Evolutionary conservation across 2,888 invertebrate genomes (phyloP).

Genomic region (Drosophila nigricruria): DNA sequence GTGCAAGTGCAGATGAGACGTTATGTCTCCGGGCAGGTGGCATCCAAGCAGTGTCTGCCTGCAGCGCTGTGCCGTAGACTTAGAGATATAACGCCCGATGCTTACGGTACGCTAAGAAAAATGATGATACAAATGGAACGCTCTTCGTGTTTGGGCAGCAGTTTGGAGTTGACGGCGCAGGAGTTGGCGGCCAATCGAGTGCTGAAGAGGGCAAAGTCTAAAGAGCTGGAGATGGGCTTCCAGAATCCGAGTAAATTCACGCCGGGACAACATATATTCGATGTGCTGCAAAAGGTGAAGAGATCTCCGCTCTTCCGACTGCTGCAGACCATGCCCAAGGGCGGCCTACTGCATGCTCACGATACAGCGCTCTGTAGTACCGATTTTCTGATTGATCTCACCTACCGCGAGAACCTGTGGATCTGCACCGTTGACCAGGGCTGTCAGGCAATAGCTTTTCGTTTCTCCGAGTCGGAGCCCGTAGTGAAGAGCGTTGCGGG

Average conservation of each 20-base stretch:
- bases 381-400: conserved; percentile 88
- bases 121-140: conserved; percentile 86
- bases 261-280: conserved; percentile 89
- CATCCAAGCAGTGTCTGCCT: conserved; percentile 4
- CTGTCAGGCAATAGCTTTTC: conserved; percentile 49
- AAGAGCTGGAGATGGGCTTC: conserved; percentile 87
- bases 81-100: conserved; percentile 59
- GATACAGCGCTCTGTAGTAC: conserved; percentile 88
- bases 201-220: conserved; percentile 87
- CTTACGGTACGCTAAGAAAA: conserved; percentile 82
- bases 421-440: conserved; percentile 82
- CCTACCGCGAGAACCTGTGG: conserved; percentile 87
- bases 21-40: background rate
- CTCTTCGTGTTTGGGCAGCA: conserved; percentile 86
- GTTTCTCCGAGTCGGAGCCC: conserved; percentile 67
- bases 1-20: background rate
- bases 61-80: conserved; percentile 40
- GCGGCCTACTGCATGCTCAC: conserved; percentile 90
- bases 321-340: conserved; percentile 91
- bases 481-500: background rate
- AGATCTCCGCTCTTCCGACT: conserved; percentile 88
- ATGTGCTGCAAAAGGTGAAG: conserved; percentile 87
- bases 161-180: conserved; percentile 85
- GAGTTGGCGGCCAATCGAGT: conserved; percentile 87
- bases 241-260: conserved; percentile 87